A percentile compares a stretch with the other conserved stretches of the same genome.
Evolutionary conservation across 2,888 invertebrate species (phyloP).

Genomic region (Drosophila pseudotalamancana): DNA sequence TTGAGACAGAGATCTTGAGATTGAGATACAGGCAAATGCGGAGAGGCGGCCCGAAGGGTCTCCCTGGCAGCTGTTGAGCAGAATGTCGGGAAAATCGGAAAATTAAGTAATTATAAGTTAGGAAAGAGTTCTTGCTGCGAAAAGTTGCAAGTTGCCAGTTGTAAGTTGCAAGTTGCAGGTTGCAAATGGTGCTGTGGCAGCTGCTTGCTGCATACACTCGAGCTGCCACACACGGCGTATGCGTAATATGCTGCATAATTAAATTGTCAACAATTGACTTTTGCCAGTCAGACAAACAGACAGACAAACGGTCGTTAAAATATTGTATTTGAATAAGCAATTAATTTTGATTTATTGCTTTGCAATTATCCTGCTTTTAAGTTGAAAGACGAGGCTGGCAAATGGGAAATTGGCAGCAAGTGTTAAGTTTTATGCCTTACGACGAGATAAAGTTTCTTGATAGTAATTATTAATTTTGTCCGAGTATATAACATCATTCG

Average conservation of each 20-base stretch:
- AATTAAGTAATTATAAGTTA: conserved; percentile 77
- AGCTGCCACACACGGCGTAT: conserved; percentile 52
- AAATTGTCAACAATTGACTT: conserved; percentile 70
- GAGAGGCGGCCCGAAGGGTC: not conserved
- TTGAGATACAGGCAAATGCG: conserved; percentile 9
- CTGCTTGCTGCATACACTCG: conserved; percentile 38
- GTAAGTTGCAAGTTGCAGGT: conserved; percentile 55
- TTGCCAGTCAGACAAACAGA: conserved; percentile 15
- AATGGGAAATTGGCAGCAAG: conserved; percentile 7
- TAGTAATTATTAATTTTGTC: not conserved
- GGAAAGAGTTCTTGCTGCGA: conserved; percentile 32
- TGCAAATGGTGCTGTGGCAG: conserved; percentile 26
- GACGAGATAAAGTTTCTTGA: not conserved
- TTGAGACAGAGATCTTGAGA: conserved; percentile 20
- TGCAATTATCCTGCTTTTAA: conserved; percentile 28
- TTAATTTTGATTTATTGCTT: conserved; percentile 42
- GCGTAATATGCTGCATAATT: conserved; percentile 67
- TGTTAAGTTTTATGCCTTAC: not conserved
- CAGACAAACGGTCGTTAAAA: conserved; percentile 17
- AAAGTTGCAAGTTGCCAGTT: conserved; percentile 52
- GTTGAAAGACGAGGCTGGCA: conserved; percentile 1
- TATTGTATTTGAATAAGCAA: conserved; percentile 34
- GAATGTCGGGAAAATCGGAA: conserved; percentile 44
- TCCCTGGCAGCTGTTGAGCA: conserved; percentile 14
- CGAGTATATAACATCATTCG: too few relatives aligned